These are phyloP conservation scores for Drosophila yooni DNA, from an alignment of 2,888 invertebrate species.

Conservation along the genomic window DNA sequence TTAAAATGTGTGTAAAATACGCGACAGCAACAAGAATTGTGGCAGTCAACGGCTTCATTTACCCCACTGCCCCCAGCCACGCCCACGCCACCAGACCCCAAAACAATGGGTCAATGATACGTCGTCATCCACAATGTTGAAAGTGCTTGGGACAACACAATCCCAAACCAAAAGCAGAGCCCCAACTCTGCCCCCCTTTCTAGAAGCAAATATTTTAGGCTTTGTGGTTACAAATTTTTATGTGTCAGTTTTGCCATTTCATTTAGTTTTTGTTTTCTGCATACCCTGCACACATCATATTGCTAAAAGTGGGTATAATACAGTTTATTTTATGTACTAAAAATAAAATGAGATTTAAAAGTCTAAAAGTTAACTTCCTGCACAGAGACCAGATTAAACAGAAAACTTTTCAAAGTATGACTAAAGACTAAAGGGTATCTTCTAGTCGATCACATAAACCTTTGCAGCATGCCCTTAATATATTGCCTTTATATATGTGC, in stretches of 20 bases:
- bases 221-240: conserved; percentile 74
- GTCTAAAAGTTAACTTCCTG: not conserved
- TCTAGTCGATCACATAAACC: too few species aligned
- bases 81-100: conserved; percentile 15
- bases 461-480: not conserved
- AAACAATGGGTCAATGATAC: conserved; percentile 68
- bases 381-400: not conserved
- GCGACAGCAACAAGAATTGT: conserved; percentile 59
- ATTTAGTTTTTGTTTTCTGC: conserved; percentile 49
- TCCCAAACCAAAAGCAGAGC: conserved; percentile 14
- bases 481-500: not conserved
- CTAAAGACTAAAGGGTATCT: not conserved
- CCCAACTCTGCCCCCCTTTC: not conserved
- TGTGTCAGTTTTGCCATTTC: conserved; percentile 70
- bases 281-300: conserved; percentile 33
- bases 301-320: not conserved
- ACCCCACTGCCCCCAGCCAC: conserved; percentile 44
- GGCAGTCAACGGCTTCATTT: conserved; percentile 60
- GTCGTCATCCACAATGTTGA: conserved; percentile 20
- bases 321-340: not conserved
- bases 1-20: conserved; percentile 77
- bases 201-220: conserved; percentile 42
- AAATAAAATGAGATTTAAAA: not conserved
- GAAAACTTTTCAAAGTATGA: not conserved
- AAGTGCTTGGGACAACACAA: not conserved